These are phyloP conservation scores for Lagodon rhomboides DNA, from an alignment of 2,797 vertebrate genomes.

Conservation along the genomic window DNA sequence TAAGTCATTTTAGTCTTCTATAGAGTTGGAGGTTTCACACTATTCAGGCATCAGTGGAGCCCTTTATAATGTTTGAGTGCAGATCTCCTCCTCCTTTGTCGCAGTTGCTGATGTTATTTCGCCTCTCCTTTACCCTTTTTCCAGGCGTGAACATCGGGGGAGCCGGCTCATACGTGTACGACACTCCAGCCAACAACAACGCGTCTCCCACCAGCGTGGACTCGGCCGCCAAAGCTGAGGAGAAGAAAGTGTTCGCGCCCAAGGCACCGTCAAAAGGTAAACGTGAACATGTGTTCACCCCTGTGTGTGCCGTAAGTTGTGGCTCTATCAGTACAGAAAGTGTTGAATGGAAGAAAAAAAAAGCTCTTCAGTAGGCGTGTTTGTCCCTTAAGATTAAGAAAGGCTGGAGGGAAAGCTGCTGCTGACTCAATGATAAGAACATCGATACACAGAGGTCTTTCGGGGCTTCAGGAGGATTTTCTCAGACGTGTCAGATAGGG, in stretches of 20 bases:
- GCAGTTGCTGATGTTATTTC: background rate
- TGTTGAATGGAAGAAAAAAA: background rate
- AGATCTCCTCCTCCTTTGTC: background rate
- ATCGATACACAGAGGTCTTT: background rate
- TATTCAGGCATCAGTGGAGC: background rate
- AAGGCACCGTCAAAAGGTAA: slow-evolving; percentile 94
- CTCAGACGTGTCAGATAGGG: slow-evolving; percentile 26
- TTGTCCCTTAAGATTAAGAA: background rate
- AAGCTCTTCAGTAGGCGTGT: background rate
- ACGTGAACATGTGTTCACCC: background rate
- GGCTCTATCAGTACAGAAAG: background rate
- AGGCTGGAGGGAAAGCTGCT: slow-evolving; percentile 3
- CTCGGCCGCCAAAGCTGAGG: slow-evolving; percentile 84
- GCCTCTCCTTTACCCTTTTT: background rate
- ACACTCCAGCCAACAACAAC: slow-evolving; percentile 87
- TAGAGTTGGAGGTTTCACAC: background rate
- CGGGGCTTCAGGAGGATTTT: slow-evolving; percentile 36
- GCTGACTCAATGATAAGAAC: slow-evolving; percentile 45
- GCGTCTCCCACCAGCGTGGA: slow-evolving; percentile 80
- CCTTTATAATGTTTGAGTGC: background rate
- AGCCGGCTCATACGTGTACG: slow-evolving; percentile 95
- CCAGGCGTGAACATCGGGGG: slow-evolving; percentile 97
- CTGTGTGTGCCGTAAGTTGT: accelerated
- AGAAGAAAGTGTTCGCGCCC: slow-evolving; percentile 84
- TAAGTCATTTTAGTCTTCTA: background rate